Conservation (phyloP, 2,797 vertebrate genomes). For the Cossypha heuglini region DNA sequence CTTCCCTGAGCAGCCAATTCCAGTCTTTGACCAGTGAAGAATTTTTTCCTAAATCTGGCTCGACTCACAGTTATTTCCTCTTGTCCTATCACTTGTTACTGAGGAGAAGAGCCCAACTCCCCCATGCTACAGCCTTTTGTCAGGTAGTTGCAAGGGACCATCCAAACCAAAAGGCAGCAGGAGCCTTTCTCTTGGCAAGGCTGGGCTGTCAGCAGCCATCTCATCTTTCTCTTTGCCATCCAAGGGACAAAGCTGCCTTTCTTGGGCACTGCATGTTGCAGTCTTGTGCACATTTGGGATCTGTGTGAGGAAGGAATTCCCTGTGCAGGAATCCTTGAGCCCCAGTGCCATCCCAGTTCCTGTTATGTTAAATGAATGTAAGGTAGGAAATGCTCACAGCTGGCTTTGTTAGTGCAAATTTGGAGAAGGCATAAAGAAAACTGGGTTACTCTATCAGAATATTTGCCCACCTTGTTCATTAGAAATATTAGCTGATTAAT, state of each 20-base stretch:
- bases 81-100: neutral
- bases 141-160: rapidly evolving
- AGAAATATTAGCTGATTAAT: neutral
- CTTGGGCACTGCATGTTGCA: neutral
- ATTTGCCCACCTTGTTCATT: neutral
- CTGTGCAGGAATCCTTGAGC: rapidly evolving
- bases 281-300: rapidly evolving
- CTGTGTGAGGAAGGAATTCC: neutral
- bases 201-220: neutral
- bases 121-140: neutral
- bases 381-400: neutral
- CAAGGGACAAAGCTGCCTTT: neutral
- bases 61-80: rapidly evolving
- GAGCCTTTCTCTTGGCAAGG: neutral
- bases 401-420: neutral
- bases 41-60: neutral
- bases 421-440: neutral
- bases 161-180: neutral
- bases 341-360: too few species aligned
- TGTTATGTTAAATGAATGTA: neutral
- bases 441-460: neutral
- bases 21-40: neutral
- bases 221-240: neutral
- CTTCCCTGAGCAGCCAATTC: neutral
- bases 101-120: rapidly evolving